phyloP scores from a whole-genome alignment of 2,797 vertebrate species.

The Erethizon dorsatum region DNA sequence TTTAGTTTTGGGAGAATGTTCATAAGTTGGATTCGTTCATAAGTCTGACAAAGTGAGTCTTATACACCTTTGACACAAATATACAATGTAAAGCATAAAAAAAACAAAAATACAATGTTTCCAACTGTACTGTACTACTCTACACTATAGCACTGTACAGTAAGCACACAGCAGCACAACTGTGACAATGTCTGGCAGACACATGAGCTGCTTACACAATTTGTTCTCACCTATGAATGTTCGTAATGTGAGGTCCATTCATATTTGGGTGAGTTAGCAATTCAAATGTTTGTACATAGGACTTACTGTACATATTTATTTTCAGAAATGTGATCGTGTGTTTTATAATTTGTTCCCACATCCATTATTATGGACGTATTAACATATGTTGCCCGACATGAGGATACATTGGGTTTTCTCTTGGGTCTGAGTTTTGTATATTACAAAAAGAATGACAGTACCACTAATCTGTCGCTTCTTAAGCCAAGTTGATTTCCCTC shows the following conservation, averaged over 20 bases:
- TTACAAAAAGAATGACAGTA: neutral
- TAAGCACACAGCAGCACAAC: neutral
- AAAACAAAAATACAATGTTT: neutral
- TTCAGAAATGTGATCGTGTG: neutral
- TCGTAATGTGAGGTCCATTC: neutral
- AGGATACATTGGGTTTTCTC: slow-evolving; percentile 41
- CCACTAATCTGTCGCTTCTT: neutral
- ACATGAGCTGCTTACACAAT: neutral
- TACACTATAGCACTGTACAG: neutral
- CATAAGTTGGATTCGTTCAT: neutral
- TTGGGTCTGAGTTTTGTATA: slow-evolving; percentile 45
- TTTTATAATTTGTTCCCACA: slow-evolving; percentile 65
- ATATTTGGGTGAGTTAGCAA: neutral
- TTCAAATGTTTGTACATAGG: neutral
- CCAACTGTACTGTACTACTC: neutral
- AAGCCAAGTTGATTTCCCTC: neutral
- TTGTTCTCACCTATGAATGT: neutral
- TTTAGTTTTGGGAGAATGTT: neutral
- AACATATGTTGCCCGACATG: slow-evolving; percentile 33
- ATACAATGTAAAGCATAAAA: neutral
- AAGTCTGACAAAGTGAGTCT: neutral
- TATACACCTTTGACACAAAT: neutral
- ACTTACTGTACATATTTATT: neutral
- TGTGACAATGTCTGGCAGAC: neutral
- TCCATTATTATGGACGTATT: neutral